phyloP scores from a whole-genome alignment of 2,797 vertebrate genomes.

The Anabas testudineus region DNA sequence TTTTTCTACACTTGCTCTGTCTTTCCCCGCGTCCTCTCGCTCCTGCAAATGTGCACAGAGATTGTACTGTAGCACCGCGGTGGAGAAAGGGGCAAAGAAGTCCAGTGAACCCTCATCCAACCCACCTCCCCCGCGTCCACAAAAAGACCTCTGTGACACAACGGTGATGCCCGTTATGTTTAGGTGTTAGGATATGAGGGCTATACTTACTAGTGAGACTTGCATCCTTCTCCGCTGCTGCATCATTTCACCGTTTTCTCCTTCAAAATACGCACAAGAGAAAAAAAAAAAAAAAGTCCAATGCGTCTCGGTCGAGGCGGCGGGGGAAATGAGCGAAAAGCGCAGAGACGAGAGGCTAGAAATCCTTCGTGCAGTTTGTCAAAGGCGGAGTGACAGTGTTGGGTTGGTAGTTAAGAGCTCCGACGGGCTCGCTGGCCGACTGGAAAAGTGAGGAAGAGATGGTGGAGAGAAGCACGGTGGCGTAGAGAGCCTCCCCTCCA shows the following conservation, averaged over 20 bases:
- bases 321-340: conserved; percentile 23
- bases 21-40: conserved; percentile 35
- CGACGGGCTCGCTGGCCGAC: conserved; percentile 88
- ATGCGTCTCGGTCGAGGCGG: conserved; percentile 49
- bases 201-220: conserved; percentile 81
- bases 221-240: conserved; percentile 65
- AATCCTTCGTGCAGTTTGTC: conserved; percentile 71
- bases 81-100: conserved; percentile 14
- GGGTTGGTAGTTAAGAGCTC: conserved; percentile 79
- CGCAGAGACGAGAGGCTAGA: conserved; percentile 43
- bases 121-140: too few species aligned
- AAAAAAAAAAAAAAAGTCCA: conserved; percentile 62
- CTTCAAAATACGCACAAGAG: conserved; percentile 45
- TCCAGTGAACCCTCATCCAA: conserved; percentile 22
- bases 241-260: conserved; percentile 62
- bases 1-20: conserved; percentile 45
- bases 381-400: conserved; percentile 64
- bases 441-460: conserved; percentile 91
- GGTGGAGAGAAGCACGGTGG: conserved; percentile 86
- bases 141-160: conserved; percentile 2
- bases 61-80: conserved; percentile 22
- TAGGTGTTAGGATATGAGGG: conserved; percentile 17
- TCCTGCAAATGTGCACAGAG: conserved; percentile 20
- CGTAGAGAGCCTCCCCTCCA: conserved; percentile 90
- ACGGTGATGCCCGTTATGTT: conserved; percentile 54